Percentiles rank a stretch among this genome's conserved stretches.
Evolutionary conservation across 2,113 vertebrate species (phyloP).

Genomic region (Xiphorhynchus elegans): DNA sequence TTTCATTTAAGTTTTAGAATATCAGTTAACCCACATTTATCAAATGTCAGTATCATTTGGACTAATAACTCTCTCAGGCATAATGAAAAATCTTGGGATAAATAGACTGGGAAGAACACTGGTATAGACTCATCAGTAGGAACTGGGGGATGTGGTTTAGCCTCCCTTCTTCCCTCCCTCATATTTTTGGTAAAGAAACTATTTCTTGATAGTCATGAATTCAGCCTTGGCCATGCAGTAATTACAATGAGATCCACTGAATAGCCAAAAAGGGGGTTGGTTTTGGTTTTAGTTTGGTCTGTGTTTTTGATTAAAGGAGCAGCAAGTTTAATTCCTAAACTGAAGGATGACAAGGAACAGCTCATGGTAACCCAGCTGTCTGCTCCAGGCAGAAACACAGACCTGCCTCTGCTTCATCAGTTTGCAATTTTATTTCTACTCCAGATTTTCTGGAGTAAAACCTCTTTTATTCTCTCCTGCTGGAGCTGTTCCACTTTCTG

Average conservation of each 20-base stretch:
- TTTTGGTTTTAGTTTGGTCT: neutral
- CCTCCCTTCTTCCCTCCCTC: neutral
- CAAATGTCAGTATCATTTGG: neutral
- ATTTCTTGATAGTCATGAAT: neutral
- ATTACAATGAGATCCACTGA: neutral
- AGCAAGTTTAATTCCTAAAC: neutral
- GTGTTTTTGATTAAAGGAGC: neutral
- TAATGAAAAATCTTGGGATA: neutral
- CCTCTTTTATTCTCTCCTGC: neutral
- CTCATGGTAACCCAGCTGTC: neutral
- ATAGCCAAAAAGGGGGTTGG: neutral
- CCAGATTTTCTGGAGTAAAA: neutral
- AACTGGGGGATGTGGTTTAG: too few species aligned
- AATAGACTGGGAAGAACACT: too few species aligned
- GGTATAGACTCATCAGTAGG: too few species aligned
- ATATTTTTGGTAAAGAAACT: neutral
- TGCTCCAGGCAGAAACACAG: neutral
- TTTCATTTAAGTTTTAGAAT: neutral
- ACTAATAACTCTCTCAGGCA: neutral
- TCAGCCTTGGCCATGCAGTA: neutral
- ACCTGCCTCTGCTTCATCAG: neutral
- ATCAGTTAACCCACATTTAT: conserved; percentile 3
- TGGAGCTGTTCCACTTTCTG: neutral
- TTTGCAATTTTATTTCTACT: neutral
- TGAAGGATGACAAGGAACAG: neutral